Evolutionary conservation across 2,888 invertebrate species (phyloP), one percentile per base, ranked within the genome.

Genomic region (Gonocerus acuteangulatus): DNA sequence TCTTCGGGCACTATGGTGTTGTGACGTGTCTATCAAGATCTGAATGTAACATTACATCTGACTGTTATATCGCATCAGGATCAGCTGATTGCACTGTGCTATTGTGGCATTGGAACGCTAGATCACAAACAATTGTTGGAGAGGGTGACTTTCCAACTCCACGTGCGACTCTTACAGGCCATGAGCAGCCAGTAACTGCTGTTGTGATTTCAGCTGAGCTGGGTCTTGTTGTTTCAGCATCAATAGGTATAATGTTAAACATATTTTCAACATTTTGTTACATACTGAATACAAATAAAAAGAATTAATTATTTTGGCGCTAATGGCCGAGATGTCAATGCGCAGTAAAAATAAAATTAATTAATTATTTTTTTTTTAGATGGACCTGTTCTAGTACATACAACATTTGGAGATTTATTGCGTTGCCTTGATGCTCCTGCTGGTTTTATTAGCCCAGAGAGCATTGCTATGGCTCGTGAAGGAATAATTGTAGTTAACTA

Each of bases 1-100:
- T 99, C 58, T 99, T 95, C 77, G 99, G 97, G 0, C 99, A 99
- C 78, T 96, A 95, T 76, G 97, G 96, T 65, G 94, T 99, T 58
- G 99, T 99, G 69, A 97, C 97, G 11, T 97, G 97, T 76, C 81
- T 99, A 69, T 92, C 95, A 0, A 83, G 97, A 52, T 96, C 95
- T 1, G 99, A 99, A 76, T 96, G 96, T 77, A 96, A 95, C 77
- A 92, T 97, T 68, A 95, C 94, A n/a, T 92, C 94, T 1, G 97
- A 99, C 78, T 99, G 97, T 76, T 99, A 97, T 78, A 87, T 99
- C 68, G 96, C 96, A 1, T 95, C 95, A 0, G 99, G 99, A 19
- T 94, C 95, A 21, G 91, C 94, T 49, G 99, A 99, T 77, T 97
- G 97, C 76, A 97, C 97, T 0, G 95, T 99, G 19, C 80, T 97